phyloP scores from a whole-genome alignment of 2,888 invertebrate genomes.

The Yponomeuta cagnagella region DNA sequence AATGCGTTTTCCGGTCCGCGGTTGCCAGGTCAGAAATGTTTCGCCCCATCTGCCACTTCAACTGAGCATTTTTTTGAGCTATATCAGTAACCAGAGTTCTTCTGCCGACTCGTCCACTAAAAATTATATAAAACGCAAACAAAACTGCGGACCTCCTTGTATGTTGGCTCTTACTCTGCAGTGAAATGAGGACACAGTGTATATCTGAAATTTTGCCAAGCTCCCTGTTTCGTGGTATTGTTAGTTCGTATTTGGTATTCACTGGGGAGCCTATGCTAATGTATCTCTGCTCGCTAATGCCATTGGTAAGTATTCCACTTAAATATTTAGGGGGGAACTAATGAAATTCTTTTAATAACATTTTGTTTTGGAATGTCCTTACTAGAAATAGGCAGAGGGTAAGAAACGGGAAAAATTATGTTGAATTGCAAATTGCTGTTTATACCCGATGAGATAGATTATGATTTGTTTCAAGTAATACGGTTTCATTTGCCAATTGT shows the following conservation, averaged over 20 bases:
- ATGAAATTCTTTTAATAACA: conserved; percentile 22
- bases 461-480: not conserved
- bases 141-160: not conserved
- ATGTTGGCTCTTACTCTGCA: not conserved
- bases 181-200: not conserved
- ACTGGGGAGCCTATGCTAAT: conserved; percentile 35
- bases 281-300: conserved; percentile 44
- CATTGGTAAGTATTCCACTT: conserved; percentile 24
- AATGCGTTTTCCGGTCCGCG: too few species aligned
- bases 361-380: conserved; percentile 4
- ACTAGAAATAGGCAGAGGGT: conserved; percentile 22
- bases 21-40: too few species aligned
- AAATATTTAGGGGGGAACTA: conserved; percentile 30
- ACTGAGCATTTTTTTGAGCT: too few species aligned
- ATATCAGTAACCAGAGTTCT: too few species aligned
- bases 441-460: not conserved
- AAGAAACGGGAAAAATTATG: not conserved
- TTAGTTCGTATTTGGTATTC: conserved; percentile 19
- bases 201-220: not conserved
- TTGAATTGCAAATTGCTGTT: not conserved
- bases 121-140: not conserved
- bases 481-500: not conserved
- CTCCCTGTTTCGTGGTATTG: conserved; percentile 5
- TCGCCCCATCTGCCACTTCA: too few species aligned
- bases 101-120: too few species aligned